phyloP scores from a whole-genome alignment of 2,113 vertebrate species.

The Chaetura pelagica region DNA sequence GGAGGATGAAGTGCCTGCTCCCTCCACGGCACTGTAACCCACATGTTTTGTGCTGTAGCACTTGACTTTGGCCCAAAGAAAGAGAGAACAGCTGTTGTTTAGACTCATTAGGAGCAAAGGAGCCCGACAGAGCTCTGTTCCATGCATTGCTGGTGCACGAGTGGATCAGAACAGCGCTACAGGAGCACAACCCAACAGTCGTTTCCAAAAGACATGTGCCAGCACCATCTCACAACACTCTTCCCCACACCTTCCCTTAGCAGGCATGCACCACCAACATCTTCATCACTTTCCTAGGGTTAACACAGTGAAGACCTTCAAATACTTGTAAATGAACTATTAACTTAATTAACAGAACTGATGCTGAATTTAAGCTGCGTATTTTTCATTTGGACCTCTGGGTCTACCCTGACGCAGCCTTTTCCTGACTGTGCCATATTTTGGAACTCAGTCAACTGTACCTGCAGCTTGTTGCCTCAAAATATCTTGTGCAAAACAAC shows the following conservation, averaged over 20 bases:
- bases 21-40: slow-evolving; percentile 7
- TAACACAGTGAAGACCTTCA: not conserved
- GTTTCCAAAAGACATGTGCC: slow-evolving; percentile 5
- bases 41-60: slow-evolving; percentile 43
- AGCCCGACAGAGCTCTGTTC: slow-evolving; percentile 46
- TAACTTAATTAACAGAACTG: not conserved
- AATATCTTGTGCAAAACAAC: slow-evolving; percentile 60
- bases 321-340: not conserved
- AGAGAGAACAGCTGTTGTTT: slow-evolving; percentile 51
- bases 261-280: not conserved
- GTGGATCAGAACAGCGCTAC: not conserved
- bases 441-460: slow-evolving; percentile 41
- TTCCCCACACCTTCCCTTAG: not conserved
- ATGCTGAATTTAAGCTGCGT: not conserved
- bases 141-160: not conserved
- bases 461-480: slow-evolving; percentile 47
- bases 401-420: not conserved
- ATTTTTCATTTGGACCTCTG: not conserved
- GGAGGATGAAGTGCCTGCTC: not conserved
- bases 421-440: not conserved
- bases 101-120: slow-evolving; percentile 56
- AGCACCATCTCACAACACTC: not conserved
- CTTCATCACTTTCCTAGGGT: not conserved
- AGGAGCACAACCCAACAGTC: not conserved
- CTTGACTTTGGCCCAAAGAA: slow-evolving; percentile 53